A percentile compares a stretch with the other conserved stretches of the same genome.
Conservation (phyloP, 2,113 vertebrate genomes). For the human (Homo sapiens) region DNA sequence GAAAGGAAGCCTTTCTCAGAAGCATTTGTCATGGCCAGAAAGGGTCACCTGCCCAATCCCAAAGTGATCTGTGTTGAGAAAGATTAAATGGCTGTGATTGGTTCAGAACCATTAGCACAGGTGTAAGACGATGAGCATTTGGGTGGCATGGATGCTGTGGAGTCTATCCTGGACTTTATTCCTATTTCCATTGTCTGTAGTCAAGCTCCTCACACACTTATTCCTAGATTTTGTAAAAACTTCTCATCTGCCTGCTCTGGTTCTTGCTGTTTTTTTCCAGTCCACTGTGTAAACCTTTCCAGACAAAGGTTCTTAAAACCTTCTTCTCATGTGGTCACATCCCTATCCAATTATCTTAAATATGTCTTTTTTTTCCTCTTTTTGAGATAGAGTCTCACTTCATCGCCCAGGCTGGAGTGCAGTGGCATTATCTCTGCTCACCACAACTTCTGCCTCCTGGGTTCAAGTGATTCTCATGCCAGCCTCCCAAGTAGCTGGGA, state of each 20-base stretch:
- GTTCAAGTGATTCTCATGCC: too few species aligned
- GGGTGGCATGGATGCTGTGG: not conserved
- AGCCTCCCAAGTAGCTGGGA: too few species aligned
- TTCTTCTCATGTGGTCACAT: not conserved
- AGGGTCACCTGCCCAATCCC: not conserved
- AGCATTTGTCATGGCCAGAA: not conserved
- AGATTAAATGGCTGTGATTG: not conserved
- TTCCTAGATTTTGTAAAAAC: not conserved
- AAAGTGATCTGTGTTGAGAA: not conserved
- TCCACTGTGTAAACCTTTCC: not conserved
- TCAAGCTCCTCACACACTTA: not conserved
- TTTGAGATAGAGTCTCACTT: too few species aligned
- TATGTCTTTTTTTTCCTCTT: too few species aligned
- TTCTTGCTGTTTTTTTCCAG: not conserved
- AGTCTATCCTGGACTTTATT: not conserved
- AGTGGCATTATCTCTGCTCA: too few species aligned
- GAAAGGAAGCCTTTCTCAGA: not conserved
- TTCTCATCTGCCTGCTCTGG: not conserved
- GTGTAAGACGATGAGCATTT: not conserved
- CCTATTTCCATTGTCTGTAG: not conserved
- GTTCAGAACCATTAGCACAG: not conserved
- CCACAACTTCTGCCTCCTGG: too few species aligned
- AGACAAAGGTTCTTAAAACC: not conserved
- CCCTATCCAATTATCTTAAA: not conserved
- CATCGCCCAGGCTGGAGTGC: too few species aligned